phyloP scores from a whole-genome alignment of 1,140 invertebrate species.

The Bombus waltoni region DNA sequence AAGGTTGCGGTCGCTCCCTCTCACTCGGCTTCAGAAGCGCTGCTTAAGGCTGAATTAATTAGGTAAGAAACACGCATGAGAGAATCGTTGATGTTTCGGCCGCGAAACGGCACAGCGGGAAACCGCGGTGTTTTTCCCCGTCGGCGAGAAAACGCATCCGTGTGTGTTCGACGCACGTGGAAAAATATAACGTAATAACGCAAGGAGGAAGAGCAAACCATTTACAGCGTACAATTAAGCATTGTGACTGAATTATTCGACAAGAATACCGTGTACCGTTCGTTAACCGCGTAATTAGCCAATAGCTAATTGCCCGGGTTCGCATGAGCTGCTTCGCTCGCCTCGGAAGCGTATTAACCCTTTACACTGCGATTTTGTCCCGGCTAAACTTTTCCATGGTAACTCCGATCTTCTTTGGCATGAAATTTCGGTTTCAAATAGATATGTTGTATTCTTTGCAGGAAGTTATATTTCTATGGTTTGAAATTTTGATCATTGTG shows the following conservation, averaged over 20 bases:
- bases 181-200: constrained; percentile 38
- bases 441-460: neutral
- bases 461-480: no score
- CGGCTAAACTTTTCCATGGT: neutral
- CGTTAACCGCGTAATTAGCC: constrained; percentile 69
- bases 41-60: constrained; percentile 43
- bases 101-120: constrained; percentile 4
- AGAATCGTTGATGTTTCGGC: constrained; percentile 19
- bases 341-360: constrained; percentile 42
- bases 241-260: constrained; percentile 67
- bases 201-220: constrained; percentile 58
- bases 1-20: constrained; percentile 23
- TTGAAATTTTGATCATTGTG: neutral
- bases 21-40: constrained; percentile 10
- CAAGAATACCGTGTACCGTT: constrained; percentile 49
- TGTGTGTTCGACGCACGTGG: neutral
- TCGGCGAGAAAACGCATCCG: neutral
- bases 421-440: neutral
- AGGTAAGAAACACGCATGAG: constrained; percentile 40
- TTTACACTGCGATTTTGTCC: neutral
- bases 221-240: constrained; percentile 62
- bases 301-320: constrained; percentile 68
- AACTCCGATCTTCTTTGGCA: neutral
- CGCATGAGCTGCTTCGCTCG: constrained; percentile 56
- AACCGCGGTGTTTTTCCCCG: neutral